Conservation (phyloP, 2,888 invertebrate genomes). For the Cryptosula pallasiana region DNA sequence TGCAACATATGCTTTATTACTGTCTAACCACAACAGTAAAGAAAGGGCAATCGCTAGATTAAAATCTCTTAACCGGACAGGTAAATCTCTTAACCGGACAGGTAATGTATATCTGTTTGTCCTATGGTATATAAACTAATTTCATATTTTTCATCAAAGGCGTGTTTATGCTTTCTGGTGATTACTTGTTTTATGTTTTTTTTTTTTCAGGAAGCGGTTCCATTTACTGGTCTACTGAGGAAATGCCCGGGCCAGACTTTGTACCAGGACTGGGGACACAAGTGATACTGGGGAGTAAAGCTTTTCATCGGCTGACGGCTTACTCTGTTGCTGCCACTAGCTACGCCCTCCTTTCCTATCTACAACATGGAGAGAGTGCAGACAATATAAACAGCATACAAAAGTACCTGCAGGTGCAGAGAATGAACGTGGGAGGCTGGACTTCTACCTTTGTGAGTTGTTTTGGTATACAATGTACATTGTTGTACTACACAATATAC, state of each 20-base stretch:
- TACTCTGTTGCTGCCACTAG: slow-evolving; percentile 89
- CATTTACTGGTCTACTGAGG: neutral
- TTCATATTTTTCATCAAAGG: no score
- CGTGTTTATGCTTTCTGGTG: no score
- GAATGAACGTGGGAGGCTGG: neutral
- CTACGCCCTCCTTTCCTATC: slow-evolving; percentile 79
- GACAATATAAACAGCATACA: slow-evolving; percentile 9
- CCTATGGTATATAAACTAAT: no score
- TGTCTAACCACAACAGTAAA: neutral
- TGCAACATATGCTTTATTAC: slow-evolving; percentile 75
- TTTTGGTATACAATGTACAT: no score
- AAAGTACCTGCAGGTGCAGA: neutral
- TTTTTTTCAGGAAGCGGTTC: no score
- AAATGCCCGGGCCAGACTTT: neutral
- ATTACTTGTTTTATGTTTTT: no score
- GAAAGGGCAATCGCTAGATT: neutral
- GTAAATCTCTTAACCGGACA: neutral
- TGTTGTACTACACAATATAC: no score
- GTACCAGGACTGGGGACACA: neutral
- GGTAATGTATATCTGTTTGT: no score
- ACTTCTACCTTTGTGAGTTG: slow-evolving; percentile 1
- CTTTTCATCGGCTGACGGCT: slow-evolving; percentile 52
- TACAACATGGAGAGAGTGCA: slow-evolving; percentile 31
- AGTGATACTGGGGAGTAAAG: neutral
- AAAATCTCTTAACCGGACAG: neutral